A percentile compares a stretch with the other conserved stretches of the same genome.
Evolutionary conservation across 2,888 invertebrate species (phyloP).

Genomic region (Oscheius sp.): DNA sequence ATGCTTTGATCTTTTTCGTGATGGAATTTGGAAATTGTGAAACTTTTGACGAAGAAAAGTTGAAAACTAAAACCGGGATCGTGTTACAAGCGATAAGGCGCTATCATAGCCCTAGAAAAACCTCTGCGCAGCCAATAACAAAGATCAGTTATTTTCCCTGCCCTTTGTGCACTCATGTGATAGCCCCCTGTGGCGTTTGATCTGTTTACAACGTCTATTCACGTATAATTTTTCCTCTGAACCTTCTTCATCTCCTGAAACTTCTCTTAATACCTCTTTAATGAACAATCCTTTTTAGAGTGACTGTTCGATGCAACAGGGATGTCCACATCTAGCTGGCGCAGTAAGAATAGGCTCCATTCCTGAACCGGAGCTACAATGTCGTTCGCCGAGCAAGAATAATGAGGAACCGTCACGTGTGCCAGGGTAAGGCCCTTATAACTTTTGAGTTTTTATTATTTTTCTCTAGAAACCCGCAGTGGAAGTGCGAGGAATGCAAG

Average conservation of each 20-base stretch:
- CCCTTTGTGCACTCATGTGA: too few species aligned
- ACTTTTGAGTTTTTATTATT: neutral
- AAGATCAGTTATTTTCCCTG: too few species aligned
- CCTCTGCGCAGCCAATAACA: too few species aligned
- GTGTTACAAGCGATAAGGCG: too few species aligned
- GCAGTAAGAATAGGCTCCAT: conserved; percentile 10
- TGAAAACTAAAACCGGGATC: neutral
- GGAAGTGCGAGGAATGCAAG: conserved; percentile 70
- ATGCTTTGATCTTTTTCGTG: conserved; percentile 1
- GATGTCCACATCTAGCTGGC: conserved; percentile 21
- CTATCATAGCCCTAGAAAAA: too few species aligned
- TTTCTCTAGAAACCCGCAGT: conserved; percentile 11
- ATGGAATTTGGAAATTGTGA: conserved; percentile 1
- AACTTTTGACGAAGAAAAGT: neutral
- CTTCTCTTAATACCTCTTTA: too few species aligned
- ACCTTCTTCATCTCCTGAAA: too few species aligned
- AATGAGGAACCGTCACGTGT: neutral
- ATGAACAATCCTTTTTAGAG: neutral
- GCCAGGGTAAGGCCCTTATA: neutral
- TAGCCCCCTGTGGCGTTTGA: too few species aligned
- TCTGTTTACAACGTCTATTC: too few species aligned
- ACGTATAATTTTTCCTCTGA: too few species aligned
- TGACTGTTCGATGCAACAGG: conserved; percentile 6
- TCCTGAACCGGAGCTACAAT: conserved; percentile 27
- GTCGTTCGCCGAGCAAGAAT: conserved; percentile 21